A percentile compares a stretch with the other conserved stretches of the same genome.
Evolutionary conservation across 2,888 invertebrate species (phyloP).

Genomic region (Tipula confusa): DNA sequence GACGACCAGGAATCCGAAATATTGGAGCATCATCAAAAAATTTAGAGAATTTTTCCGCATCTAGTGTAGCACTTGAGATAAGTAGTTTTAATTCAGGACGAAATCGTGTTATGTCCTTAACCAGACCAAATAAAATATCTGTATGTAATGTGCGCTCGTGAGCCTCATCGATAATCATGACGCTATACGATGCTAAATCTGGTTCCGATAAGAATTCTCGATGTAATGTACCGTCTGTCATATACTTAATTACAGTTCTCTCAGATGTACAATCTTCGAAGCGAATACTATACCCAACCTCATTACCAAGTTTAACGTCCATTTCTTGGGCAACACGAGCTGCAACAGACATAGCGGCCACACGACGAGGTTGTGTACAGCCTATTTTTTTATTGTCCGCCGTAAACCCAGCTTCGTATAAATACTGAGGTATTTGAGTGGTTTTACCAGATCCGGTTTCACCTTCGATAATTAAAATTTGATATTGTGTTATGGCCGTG

Average conservation of each 20-base stretch:
- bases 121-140: constrained; percentile 95
- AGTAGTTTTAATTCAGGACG: constrained; percentile 90
- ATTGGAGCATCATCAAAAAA: constrained; percentile 99
- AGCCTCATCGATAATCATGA: constrained; percentile 99
- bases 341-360: constrained; percentile 99
- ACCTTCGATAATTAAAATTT: constrained; percentile 91
- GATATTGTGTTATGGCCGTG: constrained; percentile 83
- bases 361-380: constrained; percentile 95
- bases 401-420: constrained; percentile 90
- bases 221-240: constrained; percentile 98
- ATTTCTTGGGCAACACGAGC: constrained; percentile 97
- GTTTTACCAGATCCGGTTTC: constrained; percentile 99
- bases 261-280: constrained; percentile 99
- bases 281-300: constrained; percentile 85
- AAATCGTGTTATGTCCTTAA: constrained; percentile 92
- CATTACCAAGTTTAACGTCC: constrained; percentile 91
- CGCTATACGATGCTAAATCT: constrained; percentile 91
- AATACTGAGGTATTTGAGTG: constrained; percentile 97
- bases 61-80: constrained; percentile 96
- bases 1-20: constrained; percentile 93
- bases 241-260: constrained; percentile 93
- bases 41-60: constrained; percentile 95
- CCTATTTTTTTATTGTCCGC: constrained; percentile 83
- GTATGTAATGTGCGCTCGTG: constrained; percentile 98
- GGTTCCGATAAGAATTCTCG: constrained; percentile 97